These are phyloP conservation scores for Grallaria varia DNA, from an alignment of 2,113 vertebrate genomes.

Conservation along the genomic window DNA sequence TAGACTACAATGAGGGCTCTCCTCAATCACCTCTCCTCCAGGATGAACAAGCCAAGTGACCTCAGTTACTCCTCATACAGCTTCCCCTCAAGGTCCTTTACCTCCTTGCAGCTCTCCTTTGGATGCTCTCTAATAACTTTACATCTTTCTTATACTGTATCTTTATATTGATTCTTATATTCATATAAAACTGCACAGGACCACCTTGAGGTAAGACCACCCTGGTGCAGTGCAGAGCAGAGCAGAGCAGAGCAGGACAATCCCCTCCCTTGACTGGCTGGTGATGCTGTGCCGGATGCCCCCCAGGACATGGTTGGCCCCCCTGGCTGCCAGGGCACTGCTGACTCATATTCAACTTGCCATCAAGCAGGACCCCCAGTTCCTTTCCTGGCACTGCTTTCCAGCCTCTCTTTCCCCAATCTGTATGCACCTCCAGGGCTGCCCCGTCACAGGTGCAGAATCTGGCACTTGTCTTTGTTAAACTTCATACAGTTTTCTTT, in stretches of 20 bases:
- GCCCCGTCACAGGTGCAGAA: neutral
- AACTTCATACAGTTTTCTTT: neutral
- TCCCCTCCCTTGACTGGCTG: neutral
- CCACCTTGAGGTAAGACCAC: neutral
- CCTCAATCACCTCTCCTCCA: neutral
- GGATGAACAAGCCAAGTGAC: neutral
- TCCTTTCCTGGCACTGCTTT: neutral
- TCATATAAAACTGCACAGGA: neutral
- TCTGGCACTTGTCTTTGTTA: neutral
- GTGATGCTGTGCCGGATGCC: neutral
- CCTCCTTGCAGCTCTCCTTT: neutral
- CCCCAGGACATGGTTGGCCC: neutral
- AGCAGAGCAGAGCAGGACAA: fast-evolving
- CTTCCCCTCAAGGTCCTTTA: neutral
- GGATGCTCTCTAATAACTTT: neutral
- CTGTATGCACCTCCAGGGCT: neutral
- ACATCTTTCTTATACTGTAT: neutral
- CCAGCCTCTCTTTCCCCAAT: neutral
- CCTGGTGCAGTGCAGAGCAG: fast-evolving
- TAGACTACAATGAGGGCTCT: neutral
- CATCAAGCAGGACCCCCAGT: fast-evolving
- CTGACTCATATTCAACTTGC: fast-evolving
- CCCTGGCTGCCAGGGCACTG: neutral
- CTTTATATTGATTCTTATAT: neutral
- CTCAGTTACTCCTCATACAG: neutral